Evolutionary conservation across 2,797 vertebrate genomes (phyloP).

Genomic region (Myotis planiceps): DNA sequence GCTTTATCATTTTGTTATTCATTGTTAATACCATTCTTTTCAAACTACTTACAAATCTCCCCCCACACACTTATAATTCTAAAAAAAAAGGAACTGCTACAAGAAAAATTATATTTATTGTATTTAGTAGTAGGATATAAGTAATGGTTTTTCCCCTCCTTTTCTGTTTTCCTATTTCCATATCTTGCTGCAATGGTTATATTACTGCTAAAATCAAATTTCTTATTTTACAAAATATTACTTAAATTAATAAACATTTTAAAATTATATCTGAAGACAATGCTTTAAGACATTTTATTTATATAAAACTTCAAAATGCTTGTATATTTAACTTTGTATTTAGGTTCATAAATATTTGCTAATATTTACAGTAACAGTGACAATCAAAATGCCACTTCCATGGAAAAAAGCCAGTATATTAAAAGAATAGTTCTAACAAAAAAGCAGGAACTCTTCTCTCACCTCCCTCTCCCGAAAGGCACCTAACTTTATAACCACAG

Average conservation of each 20-base stretch:
- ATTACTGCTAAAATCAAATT: conserved; percentile 10
- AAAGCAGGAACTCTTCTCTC: not conserved
- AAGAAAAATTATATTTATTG: conserved; percentile 24
- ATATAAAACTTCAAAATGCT: conserved; percentile 21
- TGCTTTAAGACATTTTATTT: conserved; percentile 10
- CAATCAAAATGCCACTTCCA: conserved; percentile 10
- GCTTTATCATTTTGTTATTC: not conserved
- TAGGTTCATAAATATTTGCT: not conserved
- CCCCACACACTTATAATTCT: not conserved
- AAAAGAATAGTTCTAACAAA: conserved; percentile 23
- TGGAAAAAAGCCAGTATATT: not conserved
- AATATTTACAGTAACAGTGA: not conserved
- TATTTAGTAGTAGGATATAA: not conserved
- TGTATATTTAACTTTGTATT: conserved; percentile 30
- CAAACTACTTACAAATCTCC: not conserved
- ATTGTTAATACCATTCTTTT: not conserved
- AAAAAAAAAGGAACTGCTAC: not conserved
- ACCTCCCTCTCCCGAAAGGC: not conserved
- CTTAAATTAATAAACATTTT: conserved; percentile 46
- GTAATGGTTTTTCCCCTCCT: not conserved
- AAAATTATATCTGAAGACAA: conserved; percentile 11
- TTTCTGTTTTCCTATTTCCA: conserved; percentile 17
- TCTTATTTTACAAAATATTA: not conserved
- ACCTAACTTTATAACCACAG: not conserved
- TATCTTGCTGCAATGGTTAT: not conserved